Percentiles rank a stretch among this genome's conserved stretches.
Evolutionary conservation across 2,888 invertebrate species (phyloP).

Genomic region (Aspidiotus rigidus): DNA sequence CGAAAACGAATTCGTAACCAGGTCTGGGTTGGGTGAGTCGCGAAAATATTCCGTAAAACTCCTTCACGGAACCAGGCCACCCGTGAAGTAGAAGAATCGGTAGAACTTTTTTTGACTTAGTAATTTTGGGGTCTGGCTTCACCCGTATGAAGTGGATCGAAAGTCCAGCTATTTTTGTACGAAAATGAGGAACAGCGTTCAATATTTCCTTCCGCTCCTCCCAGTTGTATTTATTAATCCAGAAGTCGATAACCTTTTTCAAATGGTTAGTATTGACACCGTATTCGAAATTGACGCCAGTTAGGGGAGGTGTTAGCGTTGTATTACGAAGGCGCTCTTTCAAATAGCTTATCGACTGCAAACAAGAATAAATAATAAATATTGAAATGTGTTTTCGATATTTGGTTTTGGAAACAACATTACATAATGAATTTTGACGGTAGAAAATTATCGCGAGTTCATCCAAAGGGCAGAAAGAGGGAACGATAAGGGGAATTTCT

Average conservation of each 20-base stretch:
- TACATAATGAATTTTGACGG: no score
- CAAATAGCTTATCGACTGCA: constrained; percentile 54
- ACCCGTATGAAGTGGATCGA: constrained; percentile 67
- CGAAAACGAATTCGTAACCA: constrained; percentile 55
- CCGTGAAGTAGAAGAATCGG: constrained; percentile 70
- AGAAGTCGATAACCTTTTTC: constrained; percentile 60
- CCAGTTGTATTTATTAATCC: constrained; percentile 71
- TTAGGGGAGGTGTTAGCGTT: constrained; percentile 52
- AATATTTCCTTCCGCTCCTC: constrained; percentile 55
- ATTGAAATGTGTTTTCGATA: no score
- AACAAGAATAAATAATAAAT: no score
- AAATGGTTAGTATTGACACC: constrained; percentile 68
- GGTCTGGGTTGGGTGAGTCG: constrained; percentile 49
- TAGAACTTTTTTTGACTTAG: constrained; percentile 45
- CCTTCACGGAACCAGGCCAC: constrained; percentile 75
- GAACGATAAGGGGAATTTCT: no score
- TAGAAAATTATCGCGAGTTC: no score
- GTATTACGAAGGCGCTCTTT: constrained; percentile 51
- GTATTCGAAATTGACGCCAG: constrained; percentile 40
- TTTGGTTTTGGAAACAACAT: no score
- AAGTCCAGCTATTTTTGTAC: constrained; percentile 59
- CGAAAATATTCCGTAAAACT: constrained; percentile 69
- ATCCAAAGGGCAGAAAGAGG: no score
- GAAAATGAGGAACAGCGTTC: constrained; percentile 66
- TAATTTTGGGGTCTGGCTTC: constrained; percentile 47